A percentile compares a stretch with the other conserved stretches of the same genome.
Evolutionary conservation across 2,797 vertebrate genomes (phyloP).

Genomic region (Pogoniulus pusillus): DNA sequence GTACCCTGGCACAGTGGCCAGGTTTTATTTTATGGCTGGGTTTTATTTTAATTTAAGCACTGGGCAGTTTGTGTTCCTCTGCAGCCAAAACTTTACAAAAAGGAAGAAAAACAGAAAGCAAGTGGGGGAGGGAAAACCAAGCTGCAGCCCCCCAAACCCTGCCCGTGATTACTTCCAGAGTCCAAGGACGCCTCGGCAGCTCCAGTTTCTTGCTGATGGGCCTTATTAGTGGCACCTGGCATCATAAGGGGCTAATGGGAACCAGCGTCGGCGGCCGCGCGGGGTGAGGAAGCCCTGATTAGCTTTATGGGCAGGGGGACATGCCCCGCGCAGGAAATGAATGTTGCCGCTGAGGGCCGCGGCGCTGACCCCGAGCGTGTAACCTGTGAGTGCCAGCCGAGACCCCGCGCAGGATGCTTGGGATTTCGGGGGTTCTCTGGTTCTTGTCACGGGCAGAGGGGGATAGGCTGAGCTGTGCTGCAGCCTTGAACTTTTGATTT

Average conservation of each 20-base stretch:
- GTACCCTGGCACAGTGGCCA: slow-evolving; percentile 45
- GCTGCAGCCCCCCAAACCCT: not conserved
- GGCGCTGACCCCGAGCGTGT: slow-evolving; percentile 80
- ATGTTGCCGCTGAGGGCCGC: slow-evolving; percentile 79
- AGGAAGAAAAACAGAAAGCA: not conserved
- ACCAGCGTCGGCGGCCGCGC: slow-evolving; percentile 76
- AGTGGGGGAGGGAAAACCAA: fast-evolving
- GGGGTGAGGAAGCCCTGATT: slow-evolving; percentile 86
- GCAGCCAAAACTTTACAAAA: not conserved
- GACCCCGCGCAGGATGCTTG: slow-evolving; percentile 78
- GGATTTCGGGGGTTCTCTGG: slow-evolving; percentile 81
- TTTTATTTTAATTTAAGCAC: slow-evolving; percentile 60
- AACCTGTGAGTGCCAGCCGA: slow-evolving; percentile 79
- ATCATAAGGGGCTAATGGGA: slow-evolving; percentile 83
- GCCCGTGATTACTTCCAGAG: slow-evolving; percentile 86
- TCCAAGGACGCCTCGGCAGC: slow-evolving; percentile 71
- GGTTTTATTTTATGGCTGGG: slow-evolving; percentile 51
- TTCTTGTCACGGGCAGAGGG: slow-evolving; percentile 81
- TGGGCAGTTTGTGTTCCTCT: not conserved
- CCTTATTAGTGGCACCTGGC: slow-evolving; percentile 92
- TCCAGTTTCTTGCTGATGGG: slow-evolving; percentile 79
- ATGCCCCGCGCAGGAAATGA: slow-evolving; percentile 92
- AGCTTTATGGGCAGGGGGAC: slow-evolving; percentile 88
- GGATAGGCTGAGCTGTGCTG: slow-evolving; percentile 60
- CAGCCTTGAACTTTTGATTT: slow-evolving; percentile 82